Percentiles rank a stretch among this genome's conserved stretches.
phyloP scores from a whole-genome alignment of 2,797 vertebrate genomes.

The Molossus alvarezi region DNA sequence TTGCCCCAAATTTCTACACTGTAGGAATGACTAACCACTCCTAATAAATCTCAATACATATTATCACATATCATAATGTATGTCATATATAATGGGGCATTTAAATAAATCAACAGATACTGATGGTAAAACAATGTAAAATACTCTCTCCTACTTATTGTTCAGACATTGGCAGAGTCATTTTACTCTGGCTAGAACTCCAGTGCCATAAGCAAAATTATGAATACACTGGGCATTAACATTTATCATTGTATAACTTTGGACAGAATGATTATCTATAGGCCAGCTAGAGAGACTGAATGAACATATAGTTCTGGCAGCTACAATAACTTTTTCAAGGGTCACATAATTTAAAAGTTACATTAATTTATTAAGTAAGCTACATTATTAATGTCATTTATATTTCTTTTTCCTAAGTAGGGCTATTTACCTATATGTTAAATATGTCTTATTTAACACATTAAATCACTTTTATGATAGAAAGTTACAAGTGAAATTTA shows the following conservation, averaged over 20 bases:
- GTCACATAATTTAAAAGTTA: background rate
- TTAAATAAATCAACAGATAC: background rate
- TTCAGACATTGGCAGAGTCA: background rate
- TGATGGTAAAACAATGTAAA: background rate
- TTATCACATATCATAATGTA: background rate
- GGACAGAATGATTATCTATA: slow-evolving; percentile 10
- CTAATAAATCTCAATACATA: background rate
- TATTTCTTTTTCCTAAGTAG: slow-evolving; percentile 38
- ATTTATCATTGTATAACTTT: slow-evolving; percentile 39
- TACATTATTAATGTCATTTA: background rate
- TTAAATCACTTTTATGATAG: slow-evolving; percentile 23
- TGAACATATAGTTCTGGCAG: slow-evolving; percentile 12
- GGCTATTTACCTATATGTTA: background rate
- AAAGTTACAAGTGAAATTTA: slow-evolving; percentile 22
- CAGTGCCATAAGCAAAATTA: slow-evolving; percentile 19
- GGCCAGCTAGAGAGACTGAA: background rate
- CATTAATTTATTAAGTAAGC: background rate
- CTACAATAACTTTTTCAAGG: slow-evolving; percentile 47
- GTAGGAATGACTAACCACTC: background rate
- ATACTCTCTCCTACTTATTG: background rate
- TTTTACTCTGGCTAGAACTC: background rate
- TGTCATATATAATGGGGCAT: background rate
- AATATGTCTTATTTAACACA: slow-evolving; percentile 23
- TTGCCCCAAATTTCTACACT: background rate
- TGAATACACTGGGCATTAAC: background rate